Evolutionary conservation across 2,113 vertebrate species (phyloP), one percentile per base, ranked within the genome.

Genomic region (Leiothrix lutea): DNA sequence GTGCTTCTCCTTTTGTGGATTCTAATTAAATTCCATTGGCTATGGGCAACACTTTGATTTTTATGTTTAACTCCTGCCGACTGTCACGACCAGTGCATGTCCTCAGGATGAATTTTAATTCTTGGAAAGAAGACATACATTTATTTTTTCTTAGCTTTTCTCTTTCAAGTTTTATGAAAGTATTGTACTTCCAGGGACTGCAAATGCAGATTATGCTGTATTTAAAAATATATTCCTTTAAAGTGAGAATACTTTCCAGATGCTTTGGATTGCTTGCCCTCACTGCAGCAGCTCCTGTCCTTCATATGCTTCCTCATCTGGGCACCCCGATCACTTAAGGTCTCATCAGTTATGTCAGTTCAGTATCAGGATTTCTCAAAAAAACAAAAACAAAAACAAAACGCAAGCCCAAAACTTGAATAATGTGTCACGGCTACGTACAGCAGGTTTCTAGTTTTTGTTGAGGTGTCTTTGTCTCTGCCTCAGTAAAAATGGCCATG

Each of bases 111-210:
- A 64, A 25, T 50, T 80, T 64, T 66, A 78, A 36, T 94, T 81
- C 56, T 54, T 78, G 35, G 51, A 95, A 84, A 42, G 31, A 80
- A 38, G 42, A 66, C 11, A 73, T 22, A 18, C 2, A 29, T 70
- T 91, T 86, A 33, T 54, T 91, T 81, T 81, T 89, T 74, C 38
- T 78, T 58, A 70, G 21, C 29, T 91, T 71, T 84, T 64, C 50
- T 78, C 14, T 36, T 74, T 31, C 0, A 7, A 44, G 60, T 70
- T 78, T 81, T 48, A 10, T 42, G 31, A 14, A 73, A 45, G 19
- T 53, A 47, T 44, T 79, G 31, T 53, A 61, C 38, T 87, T 94
- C 22, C 28, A 60, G 2, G 3, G 60, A 22, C 40, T 91, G 51
- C 18, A 83, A 83, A 44, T 66, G 16, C 22, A 77, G 38, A 54